Percentiles rank a stretch among this genome's conserved stretches.
Evolutionary conservation across 2,113 vertebrate genomes (phyloP).

Genomic region (Neodon shergylaensis): DNA sequence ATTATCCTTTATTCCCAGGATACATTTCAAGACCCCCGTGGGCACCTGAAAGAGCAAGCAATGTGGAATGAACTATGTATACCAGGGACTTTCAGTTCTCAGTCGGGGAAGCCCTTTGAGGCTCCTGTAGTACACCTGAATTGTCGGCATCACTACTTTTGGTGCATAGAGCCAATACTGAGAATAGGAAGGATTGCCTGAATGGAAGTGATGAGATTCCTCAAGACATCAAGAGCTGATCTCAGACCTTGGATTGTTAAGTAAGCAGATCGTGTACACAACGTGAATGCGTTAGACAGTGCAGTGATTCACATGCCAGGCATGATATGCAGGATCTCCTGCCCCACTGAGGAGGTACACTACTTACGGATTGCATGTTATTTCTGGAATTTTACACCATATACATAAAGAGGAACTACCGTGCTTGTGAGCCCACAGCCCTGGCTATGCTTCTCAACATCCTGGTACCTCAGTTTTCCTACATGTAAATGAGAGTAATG

Average conservation of each 20-base stretch:
- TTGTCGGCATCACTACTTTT: neutral
- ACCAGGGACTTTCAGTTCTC: neutral
- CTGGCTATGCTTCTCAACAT: neutral
- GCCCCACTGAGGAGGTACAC: neutral
- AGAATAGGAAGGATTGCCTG: neutral
- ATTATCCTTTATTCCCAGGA: neutral
- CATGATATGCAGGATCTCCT: neutral
- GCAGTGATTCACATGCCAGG: neutral
- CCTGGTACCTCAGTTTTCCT: neutral
- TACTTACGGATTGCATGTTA: neutral
- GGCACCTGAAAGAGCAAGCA: neutral
- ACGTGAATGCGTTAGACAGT: neutral
- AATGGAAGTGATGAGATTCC: neutral
- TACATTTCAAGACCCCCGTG: neutral
- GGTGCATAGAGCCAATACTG: too few species aligned
- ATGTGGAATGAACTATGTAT: neutral
- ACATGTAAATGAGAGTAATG: neutral
- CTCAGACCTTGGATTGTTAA: neutral
- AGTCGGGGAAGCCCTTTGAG: neutral
- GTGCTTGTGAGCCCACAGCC: neutral
- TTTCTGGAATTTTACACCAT: neutral
- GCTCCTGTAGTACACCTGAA: neutral
- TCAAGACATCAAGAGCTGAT: neutral
- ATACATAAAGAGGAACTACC: neutral
- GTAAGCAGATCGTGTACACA: too few species aligned